phyloP scores from a whole-genome alignment of 2,797 vertebrate genomes.

The Acanthis flammea region DNA sequence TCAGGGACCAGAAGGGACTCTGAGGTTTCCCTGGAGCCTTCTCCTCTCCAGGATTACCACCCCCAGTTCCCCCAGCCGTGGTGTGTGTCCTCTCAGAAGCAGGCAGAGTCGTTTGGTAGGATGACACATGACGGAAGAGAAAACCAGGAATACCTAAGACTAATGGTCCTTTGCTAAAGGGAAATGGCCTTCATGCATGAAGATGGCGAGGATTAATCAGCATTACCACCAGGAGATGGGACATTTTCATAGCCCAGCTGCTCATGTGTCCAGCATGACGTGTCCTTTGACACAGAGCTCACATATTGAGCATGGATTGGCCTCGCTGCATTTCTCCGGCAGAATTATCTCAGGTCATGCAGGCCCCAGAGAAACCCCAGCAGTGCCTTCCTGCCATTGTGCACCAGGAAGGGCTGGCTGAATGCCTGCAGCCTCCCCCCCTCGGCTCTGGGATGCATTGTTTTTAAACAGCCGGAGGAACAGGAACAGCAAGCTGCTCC shows the following conservation, averaged over 20 bases:
- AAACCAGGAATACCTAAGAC: not conserved
- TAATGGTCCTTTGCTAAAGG: not conserved
- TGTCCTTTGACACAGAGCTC: not conserved
- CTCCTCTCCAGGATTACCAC: not conserved
- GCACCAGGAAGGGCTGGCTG: conserved; percentile 81
- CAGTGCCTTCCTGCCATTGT: conserved; percentile 87
- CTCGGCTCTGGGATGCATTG: conserved; percentile 8
- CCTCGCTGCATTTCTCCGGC: not conserved
- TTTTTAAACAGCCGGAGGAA: conserved; percentile 50
- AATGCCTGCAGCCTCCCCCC: conserved; percentile 52
- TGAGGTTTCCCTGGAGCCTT: not conserved
- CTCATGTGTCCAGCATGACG: not conserved
- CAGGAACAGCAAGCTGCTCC: conserved; percentile 53
- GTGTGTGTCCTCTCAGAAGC: not conserved
- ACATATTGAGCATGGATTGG: not conserved
- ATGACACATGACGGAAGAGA: not conserved
- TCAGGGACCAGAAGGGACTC: not conserved
- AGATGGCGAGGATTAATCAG: not conserved
- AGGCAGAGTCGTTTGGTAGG: fast-evolving
- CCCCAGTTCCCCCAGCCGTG: not conserved
- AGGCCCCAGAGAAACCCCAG: conserved; percentile 78
- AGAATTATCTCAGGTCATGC: conserved; percentile 58
- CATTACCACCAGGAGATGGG: not conserved
- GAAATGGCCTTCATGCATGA: not conserved
- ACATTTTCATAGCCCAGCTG: not conserved